Evolutionary conservation across 1,140 invertebrate genomes (phyloP).

Genomic region (Pararge aegeria): DNA sequence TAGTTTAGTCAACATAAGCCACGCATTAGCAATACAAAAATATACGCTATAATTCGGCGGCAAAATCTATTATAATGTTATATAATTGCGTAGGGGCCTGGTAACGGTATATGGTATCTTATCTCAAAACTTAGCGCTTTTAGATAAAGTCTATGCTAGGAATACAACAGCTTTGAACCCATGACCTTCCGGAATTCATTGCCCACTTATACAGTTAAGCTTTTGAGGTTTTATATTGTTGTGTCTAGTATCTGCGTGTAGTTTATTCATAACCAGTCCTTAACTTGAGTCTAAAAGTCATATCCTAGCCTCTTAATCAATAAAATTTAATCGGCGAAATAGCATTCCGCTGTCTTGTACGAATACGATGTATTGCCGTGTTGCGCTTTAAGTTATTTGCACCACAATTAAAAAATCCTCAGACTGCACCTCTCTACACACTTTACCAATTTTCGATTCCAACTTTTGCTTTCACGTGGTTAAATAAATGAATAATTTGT

Average conservation of each 20-base stretch:
- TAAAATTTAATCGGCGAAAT: constrained; percentile 21
- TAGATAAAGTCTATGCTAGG: not conserved
- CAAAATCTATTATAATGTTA: not conserved
- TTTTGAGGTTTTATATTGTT: constrained; percentile 1
- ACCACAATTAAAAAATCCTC: constrained; percentile 27
- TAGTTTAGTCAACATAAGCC: not conserved
- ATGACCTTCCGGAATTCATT: not conserved
- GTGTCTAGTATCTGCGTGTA: not conserved
- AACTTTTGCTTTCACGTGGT: not conserved
- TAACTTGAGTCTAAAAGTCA: not conserved
- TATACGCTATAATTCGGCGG: not conserved
- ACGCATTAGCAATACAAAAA: not conserved
- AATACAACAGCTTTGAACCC: not conserved
- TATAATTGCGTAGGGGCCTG: not conserved
- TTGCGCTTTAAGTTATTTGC: constrained; percentile 28
- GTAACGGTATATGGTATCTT: not conserved
- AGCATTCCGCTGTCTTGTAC: constrained; percentile 14
- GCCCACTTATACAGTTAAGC: not conserved
- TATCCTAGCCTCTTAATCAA: constrained; percentile 11
- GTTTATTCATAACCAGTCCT: not conserved
- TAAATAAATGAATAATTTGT: too few species aligned
- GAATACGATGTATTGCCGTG: constrained; percentile 13
- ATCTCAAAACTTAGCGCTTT: not conserved
- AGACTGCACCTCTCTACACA: constrained; percentile 6
- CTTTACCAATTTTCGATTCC: not conserved